phyloP scores from a whole-genome alignment of 2,888 invertebrate genomes.

The Hololepta plana region DNA sequence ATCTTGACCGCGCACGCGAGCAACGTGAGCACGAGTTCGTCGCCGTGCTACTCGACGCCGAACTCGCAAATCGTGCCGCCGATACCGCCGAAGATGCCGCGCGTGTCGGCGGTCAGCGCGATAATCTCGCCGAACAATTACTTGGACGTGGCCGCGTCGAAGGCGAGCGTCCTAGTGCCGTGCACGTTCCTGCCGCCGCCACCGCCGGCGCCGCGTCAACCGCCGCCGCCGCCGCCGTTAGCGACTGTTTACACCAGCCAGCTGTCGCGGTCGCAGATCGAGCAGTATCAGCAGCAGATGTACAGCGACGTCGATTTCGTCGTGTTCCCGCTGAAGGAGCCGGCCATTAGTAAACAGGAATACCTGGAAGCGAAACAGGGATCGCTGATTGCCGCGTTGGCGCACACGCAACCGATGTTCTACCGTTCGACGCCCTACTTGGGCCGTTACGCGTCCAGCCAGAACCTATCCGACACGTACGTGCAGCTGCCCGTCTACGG shows the following conservation, averaged over 20 bases:
- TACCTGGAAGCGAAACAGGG: constrained; percentile 78
- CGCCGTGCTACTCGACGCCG: constrained; percentile 14
- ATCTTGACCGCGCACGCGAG: constrained; percentile 61
- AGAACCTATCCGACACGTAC: constrained; percentile 60
- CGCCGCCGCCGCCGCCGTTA: constrained; percentile 44
- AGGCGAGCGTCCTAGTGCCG: constrained; percentile 29
- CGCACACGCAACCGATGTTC: constrained; percentile 51
- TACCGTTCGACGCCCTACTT: constrained; percentile 73
- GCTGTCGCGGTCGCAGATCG: constrained; percentile 56
- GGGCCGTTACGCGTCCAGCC: constrained; percentile 61
- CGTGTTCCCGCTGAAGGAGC: constrained; percentile 79
- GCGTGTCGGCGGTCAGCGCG: constrained; percentile 27
- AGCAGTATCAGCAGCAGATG: constrained; percentile 75
- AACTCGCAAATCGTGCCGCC: constrained; percentile 19
- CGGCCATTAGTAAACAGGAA: constrained; percentile 76
- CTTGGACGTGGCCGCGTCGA: constrained; percentile 39
- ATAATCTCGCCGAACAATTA: constrained; percentile 43
- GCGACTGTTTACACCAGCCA: constrained; percentile 56
- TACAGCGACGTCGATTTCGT: constrained; percentile 86
- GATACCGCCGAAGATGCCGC: constrained; percentile 25
- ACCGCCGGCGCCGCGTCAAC: constrained; percentile 43
- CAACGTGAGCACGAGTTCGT: constrained; percentile 33
- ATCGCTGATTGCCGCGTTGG: constrained; percentile 45
- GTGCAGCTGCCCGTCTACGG: constrained; percentile 54
- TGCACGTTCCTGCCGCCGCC: constrained; percentile 36